Base-by-base conservation (phyloP, 2,888 invertebrate genomes). In the Nemotelus nigrinus region DNA sequence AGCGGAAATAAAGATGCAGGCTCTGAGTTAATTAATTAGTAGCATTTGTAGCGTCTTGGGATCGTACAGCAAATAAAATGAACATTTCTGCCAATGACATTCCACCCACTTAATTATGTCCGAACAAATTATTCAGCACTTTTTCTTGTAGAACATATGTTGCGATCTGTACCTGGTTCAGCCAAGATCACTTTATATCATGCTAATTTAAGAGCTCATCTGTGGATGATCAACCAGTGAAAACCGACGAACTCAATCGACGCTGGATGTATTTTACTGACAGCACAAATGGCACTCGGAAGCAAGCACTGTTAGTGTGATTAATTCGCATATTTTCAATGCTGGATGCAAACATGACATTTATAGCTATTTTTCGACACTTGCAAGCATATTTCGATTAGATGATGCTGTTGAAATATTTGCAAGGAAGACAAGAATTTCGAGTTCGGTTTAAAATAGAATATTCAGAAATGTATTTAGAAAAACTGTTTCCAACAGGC, bases 121-220 rank as follows among this genome's bases (percentile, higher is more conserved):
- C 75, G 68, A 75, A 77, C 79, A 79, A 79, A 79, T 79, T 79
- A 79, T 77, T 78, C 75, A 79, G 78, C 78, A 79, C 75, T 77
- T 78, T 63, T 77, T 55, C 65, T 60, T 79, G 77, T 77, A 68
- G 64, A 78, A 78, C 79, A 79, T 78, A 25, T 79, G 78, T 77
- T 75, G 63, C 76, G 76, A 78, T 79, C 77, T 65, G 77, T 78
- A 79, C 48, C 64, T 50, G 41, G 39, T 50, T 39, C 55, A 57
- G 76, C 67, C 67, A 78, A 68, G 76, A 78, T 57, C 67, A 76
- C 60, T 76, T 25, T 25, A 79, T 63, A 74, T 74, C 74, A 74
- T 60, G 48, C 74, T 63, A 74, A 74, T 74, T 74, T 74, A 74
- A 74, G 74, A 74, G 48, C 60, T 25, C 39, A 7, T 7, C 39